phyloP scores from a whole-genome alignment of 2,797 vertebrate genomes.

The Ceryle rudis region DNA sequence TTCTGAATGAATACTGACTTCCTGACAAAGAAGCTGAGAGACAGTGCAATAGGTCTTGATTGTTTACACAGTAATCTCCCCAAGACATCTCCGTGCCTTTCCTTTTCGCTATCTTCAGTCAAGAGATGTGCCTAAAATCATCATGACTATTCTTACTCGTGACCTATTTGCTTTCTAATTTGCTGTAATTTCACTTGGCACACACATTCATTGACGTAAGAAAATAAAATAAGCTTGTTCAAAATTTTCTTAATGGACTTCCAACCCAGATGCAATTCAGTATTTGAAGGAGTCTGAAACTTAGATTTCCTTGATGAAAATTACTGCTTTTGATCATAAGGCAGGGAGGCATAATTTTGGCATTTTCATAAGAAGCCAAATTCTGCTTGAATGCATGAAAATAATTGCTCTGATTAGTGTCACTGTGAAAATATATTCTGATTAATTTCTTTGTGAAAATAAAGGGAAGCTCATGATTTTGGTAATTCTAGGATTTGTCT shows the following conservation, averaged over 20 bases:
- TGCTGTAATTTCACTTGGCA: neutral
- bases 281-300: neutral
- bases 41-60: neutral
- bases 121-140: neutral
- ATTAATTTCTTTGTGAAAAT: slow-evolving; percentile 9
- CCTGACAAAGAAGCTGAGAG: neutral
- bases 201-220: neutral
- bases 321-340: neutral
- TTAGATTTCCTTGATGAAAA: neutral
- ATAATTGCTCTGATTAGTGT: neutral
- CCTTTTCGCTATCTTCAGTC: neutral
- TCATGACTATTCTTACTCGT: neutral
- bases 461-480: neutral
- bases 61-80: neutral
- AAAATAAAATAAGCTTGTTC: neutral
- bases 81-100: neutral
- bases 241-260: neutral
- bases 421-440: neutral
- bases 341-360: neutral
- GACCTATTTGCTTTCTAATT: neutral
- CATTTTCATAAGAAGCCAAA: neutral
- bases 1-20: neutral
- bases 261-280: neutral
- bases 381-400: neutral
- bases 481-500: neutral